Base-by-base conservation (phyloP, 2,797 vertebrate genomes). In the Sebastes oblongus region DNA sequence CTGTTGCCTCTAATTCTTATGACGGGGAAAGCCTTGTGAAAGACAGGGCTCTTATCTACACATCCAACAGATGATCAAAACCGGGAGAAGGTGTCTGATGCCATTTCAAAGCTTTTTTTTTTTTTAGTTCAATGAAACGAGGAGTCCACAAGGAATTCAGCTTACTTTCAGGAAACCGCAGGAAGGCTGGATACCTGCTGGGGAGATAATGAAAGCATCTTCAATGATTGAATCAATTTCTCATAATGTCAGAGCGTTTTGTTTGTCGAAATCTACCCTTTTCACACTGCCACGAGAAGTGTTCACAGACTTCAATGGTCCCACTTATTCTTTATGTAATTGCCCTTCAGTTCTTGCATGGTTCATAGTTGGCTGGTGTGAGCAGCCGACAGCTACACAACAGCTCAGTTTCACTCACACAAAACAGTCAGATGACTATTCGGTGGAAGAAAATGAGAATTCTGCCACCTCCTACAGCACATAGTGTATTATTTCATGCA, bases 41-140 rank as follows among this genome's bases (percentile, higher is more conserved):
- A 85, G 69, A 86, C 79, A 16, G 62, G 69, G 70, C 82, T 89
- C 88, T 83, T 80, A 78, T 90, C 87, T 79, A 36, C 7, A 55
- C 75, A 68, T 89, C 89, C 74, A 85, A 86, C 80, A 82, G 71
- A 90, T 89, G 80, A 93, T 92, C 87, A 91, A 82, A 90, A 87
- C 75, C 73, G 50, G 9, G n/a, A 72, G 69, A 70, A 83, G 76
- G 86, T 56, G 78, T 89, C 80, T 90, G 88, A 92, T 90, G 88
- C 78, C 66, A 80, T 91, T 89, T 92, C 87, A 93, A 93, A 92
- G 83, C 74, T 30, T 30, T 79, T 76, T 77, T 72, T 72, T 52
- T 54, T 22, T 50, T 50, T 50, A 77, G 78, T 86, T 90, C 80
- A 89, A 72, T 79, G 77, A 89, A 86, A 86, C 78, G 87, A 87